phyloP scores from a whole-genome alignment of 2,113 vertebrate species.

The Charina bottae region DNA sequence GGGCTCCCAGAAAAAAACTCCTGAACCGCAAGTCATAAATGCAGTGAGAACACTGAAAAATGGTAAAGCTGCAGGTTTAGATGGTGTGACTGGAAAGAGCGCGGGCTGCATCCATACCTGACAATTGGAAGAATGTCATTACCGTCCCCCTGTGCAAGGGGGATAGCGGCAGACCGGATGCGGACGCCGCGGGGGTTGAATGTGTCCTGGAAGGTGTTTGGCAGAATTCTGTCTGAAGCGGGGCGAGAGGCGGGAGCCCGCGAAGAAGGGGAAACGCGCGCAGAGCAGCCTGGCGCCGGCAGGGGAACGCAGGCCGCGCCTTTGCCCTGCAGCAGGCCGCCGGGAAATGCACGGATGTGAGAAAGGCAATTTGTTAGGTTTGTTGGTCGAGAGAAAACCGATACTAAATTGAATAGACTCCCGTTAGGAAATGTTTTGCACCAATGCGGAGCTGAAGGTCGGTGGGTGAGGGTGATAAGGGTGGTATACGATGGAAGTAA shows the following conservation, averaged over 20 bases:
- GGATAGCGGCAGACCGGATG: background rate
- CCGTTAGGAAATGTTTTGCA: background rate
- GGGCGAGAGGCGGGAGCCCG: background rate
- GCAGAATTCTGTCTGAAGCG: background rate
- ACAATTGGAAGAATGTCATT: accelerated
- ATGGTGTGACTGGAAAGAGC: background rate
- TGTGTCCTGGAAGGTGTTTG: background rate
- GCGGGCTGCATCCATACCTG: background rate
- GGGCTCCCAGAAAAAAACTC: background rate
- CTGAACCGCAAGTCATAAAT: background rate
- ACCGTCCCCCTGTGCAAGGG: background rate
- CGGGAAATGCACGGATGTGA: background rate
- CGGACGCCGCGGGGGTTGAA: background rate
- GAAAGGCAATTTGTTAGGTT: background rate
- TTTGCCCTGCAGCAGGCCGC: background rate
- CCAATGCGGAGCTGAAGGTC: background rate
- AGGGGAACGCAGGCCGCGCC: background rate
- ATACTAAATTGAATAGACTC: background rate
- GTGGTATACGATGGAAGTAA: background rate
- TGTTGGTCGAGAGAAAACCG: background rate
- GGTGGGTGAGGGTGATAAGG: background rate
- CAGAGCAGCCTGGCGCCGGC: no score
- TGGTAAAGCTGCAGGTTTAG: background rate
- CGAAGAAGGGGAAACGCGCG: background rate
- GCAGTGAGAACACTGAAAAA: background rate